Evolutionary conservation across 1,140 invertebrate species (phyloP), one percentile per base, ranked within the genome.

Genomic region (Phymastichus coffea): DNA sequence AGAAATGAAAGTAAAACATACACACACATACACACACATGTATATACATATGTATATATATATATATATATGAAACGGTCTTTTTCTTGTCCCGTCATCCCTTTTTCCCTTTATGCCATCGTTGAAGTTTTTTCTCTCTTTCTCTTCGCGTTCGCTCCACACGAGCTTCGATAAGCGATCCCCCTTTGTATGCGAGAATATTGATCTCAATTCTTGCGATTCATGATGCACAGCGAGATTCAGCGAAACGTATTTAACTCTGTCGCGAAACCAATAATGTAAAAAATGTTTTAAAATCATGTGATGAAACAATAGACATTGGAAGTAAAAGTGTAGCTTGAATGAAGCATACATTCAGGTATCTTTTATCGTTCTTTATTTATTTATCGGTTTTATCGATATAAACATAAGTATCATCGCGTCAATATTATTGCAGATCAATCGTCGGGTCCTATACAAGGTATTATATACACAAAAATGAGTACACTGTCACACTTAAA

Each of bases 401-500:
- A 77, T 71, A 76, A 77, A 78, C 69, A 69, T 69, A 77, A 74
- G 69, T 67, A 74, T 72, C 71, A 66, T 67, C 64, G 65, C 64
- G 59, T 61, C 63, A 60, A 57, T 68, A 61, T 67, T 57, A 59
- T 59, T 35, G 54, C 51, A 63, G 14, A 47, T 60, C 51, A 41
- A n/a, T 60, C 43, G 35, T 66, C 56, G 56, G n/a, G 67, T 71
- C 70, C 69, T 25, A 66, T 72, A 73, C 71, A 74, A 63, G 66
- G 64, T 63, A 61, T 60, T 74, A 70, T 69, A 57, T 71, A 69
- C 71, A 72, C 66, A 65, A 65, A 65, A 68, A 63, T 44, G 56
- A 66, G 40, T 64, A 65, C 54, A 58, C 51, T 57, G 66, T 66
- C 44, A 67, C 64, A 66, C 61, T 65, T 70, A 71, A 64, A 66